Percentiles rank a stretch among this genome's conserved stretches.
These are phyloP conservation scores for Datnioides undecimradiatus DNA, from an alignment of 2,113 vertebrate genomes.

Conservation along the genomic window DNA sequence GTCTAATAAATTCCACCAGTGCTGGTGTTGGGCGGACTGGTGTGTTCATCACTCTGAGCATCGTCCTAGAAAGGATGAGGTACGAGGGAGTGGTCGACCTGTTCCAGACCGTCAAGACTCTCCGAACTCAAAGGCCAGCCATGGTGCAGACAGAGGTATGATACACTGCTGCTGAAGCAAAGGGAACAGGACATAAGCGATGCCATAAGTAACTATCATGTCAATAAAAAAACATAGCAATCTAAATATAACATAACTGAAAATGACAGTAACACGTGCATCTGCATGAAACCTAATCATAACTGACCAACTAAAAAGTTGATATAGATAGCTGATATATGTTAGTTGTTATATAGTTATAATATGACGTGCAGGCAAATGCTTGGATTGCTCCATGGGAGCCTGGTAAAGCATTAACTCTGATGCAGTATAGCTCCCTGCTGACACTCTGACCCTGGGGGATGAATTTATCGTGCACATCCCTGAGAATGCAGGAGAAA, in stretches of 20 bases:
- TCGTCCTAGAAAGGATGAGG: slow-evolving; percentile 96
- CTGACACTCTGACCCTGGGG: too few species aligned
- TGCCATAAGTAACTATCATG: neutral
- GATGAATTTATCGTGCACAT: too few species aligned
- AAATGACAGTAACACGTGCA: neutral
- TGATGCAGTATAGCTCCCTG: too few species aligned
- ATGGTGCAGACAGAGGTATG: slow-evolving; percentile 98
- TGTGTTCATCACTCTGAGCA: slow-evolving; percentile 96
- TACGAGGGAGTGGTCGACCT: slow-evolving; percentile 96
- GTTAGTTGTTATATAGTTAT: too few species aligned
- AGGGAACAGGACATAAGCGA: neutral
- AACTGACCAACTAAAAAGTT: too few species aligned
- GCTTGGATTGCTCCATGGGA: too few species aligned
- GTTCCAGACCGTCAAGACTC: slow-evolving; percentile 97
- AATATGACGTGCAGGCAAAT: too few species aligned
- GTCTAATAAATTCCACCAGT: slow-evolving; percentile 74
- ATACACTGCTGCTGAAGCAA: neutral
- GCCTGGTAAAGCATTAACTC: too few species aligned
- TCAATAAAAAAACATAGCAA: neutral
- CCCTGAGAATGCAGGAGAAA: too few species aligned
- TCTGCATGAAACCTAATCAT: too few species aligned
- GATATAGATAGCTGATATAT: too few species aligned
- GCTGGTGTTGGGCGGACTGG: slow-evolving; percentile 96
- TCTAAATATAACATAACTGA: too few species aligned
- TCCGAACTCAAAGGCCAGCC: slow-evolving; percentile 95